Percentiles rank a stretch among this genome's conserved stretches.
Evolutionary conservation across 2,888 invertebrate species (phyloP).

Genomic region (Cephus runcator): DNA sequence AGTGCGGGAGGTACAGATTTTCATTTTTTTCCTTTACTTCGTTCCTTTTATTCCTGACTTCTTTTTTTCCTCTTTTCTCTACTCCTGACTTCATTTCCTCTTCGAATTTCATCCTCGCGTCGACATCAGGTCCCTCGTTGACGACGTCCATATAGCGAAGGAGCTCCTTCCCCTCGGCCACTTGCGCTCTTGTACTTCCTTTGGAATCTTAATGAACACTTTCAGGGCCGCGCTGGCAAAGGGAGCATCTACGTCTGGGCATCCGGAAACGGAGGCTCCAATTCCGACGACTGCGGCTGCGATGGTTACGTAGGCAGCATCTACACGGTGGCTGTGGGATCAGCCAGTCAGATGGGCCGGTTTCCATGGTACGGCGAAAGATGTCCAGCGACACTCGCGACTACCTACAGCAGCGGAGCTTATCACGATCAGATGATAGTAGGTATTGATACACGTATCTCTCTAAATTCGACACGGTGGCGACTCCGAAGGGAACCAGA

Average conservation of each 20-base stretch:
- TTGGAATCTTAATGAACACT: constrained; percentile 19
- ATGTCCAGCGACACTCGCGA: constrained; percentile 88
- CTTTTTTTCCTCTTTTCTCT: not conserved
- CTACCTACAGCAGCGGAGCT: constrained; percentile 90
- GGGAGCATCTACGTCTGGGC: constrained; percentile 94
- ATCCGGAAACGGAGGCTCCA: constrained; percentile 88
- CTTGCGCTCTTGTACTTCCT: not conserved
- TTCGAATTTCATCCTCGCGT: constrained; percentile 63
- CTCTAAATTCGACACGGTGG: too few species aligned
- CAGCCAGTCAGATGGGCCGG: constrained; percentile 83
- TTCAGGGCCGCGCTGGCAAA: constrained; percentile 79
- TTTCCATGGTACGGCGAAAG: constrained; percentile 93
- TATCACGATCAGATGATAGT: constrained; percentile 89
- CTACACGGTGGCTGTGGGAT: constrained; percentile 88
- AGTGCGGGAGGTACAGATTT: constrained; percentile 71
- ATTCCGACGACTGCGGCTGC: constrained; percentile 89
- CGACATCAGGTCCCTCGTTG: too few species aligned
- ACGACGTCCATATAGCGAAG: not conserved
- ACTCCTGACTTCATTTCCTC: too few species aligned
- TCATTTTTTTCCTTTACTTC: constrained; percentile 4
- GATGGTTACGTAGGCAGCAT: constrained; percentile 90
- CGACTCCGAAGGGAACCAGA: too few species aligned
- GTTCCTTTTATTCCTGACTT: constrained; percentile 4
- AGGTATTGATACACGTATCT: constrained; percentile 40
- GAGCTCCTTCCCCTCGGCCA: not conserved